Percentiles rank a stretch among this genome's conserved stretches.
Evolutionary conservation across 2,113 vertebrate species (phyloP).

Genomic region (Martes martes): DNA sequence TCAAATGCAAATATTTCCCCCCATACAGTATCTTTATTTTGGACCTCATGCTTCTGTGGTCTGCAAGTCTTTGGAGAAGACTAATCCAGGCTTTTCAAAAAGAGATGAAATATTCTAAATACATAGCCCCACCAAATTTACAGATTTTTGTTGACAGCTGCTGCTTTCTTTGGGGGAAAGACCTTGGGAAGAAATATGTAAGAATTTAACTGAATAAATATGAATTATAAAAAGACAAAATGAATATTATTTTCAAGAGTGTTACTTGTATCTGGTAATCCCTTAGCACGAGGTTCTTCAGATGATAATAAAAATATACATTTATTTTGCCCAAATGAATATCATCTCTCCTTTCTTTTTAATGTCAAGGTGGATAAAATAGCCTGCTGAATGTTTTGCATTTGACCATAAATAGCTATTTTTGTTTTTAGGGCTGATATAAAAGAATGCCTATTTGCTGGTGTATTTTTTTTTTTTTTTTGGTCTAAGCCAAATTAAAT

Average conservation of each 20-base stretch:
- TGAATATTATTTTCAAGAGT: not conserved
- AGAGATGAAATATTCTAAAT: not conserved
- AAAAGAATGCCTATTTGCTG: not conserved
- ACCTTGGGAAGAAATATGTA: not conserved
- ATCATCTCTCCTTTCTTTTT: not conserved
- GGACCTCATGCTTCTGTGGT: not conserved
- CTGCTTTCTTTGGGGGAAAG: not conserved
- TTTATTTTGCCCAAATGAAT: not conserved
- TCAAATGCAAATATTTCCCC: not conserved
- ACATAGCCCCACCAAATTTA: not conserved
- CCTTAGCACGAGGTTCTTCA: not conserved
- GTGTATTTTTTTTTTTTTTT: not conserved
- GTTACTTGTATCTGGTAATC: not conserved
- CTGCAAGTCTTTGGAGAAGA: not conserved
- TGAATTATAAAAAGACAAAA: not conserved
- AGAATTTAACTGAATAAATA: not conserved
- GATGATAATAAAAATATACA: not conserved
- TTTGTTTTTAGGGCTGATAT: not conserved
- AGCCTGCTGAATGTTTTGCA: not conserved
- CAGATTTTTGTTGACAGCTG: not conserved
- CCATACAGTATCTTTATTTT: not conserved
- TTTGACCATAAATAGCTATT: constrained; percentile 5
- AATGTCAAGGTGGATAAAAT: not conserved
- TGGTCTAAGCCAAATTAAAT: not conserved
- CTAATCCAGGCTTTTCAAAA: not conserved